Conservation (phyloP, 2,888 invertebrate genomes). For the Eugnorisma glareosa region DNA sequence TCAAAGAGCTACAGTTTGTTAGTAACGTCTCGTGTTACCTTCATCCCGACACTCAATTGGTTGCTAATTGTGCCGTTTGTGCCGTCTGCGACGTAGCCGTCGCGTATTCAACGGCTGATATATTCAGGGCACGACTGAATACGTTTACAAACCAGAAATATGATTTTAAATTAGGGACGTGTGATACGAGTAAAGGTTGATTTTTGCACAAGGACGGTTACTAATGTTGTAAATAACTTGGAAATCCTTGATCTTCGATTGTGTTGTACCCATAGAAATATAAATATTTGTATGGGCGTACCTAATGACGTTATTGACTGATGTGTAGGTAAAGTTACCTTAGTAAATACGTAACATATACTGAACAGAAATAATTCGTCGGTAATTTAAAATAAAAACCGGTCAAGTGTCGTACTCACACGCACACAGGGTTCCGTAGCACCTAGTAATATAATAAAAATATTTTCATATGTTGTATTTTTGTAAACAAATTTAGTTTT, state of each 20-base stretch:
- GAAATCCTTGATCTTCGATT: neutral
- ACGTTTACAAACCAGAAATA: slow-evolving; percentile 23
- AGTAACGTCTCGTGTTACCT: slow-evolving; percentile 34
- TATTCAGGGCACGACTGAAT: slow-evolving; percentile 34
- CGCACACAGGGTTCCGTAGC: too few species aligned
- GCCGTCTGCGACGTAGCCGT: neutral
- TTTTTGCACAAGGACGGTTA: neutral
- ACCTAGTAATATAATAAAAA: too few species aligned
- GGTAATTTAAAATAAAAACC: neutral
- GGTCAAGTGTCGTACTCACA: neutral
- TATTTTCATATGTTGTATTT: too few species aligned
- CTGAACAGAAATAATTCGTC: neutral
- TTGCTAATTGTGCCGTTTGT: slow-evolving; percentile 34
- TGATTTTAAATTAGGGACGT: slow-evolving; percentile 29
- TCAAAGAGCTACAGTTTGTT: slow-evolving; percentile 24
- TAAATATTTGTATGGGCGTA: too few species aligned
- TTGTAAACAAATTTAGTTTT: too few species aligned
- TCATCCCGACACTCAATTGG: slow-evolving; percentile 44
- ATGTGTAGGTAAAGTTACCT: neutral
- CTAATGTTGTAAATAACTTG: neutral
- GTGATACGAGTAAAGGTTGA: slow-evolving; percentile 5
- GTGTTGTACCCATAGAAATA: too few species aligned
- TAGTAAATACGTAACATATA: neutral
- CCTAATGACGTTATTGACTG: neutral
- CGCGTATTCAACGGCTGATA: neutral